These are phyloP conservation scores for Circaetus cinerascens DNA, from an alignment of 2,113 vertebrate species.

Conservation along the genomic window DNA sequence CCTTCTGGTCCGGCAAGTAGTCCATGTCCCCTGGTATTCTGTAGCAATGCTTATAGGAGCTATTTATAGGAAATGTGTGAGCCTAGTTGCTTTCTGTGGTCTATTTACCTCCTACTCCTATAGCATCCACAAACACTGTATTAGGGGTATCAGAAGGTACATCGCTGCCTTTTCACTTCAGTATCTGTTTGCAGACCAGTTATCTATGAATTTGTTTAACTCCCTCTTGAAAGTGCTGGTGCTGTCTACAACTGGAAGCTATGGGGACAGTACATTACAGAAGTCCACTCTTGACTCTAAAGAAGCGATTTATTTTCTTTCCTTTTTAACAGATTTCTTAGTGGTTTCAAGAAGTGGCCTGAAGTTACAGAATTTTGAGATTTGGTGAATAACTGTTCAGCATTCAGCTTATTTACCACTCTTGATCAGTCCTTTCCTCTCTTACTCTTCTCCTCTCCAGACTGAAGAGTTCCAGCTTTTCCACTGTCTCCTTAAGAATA, in stretches of 20 bases:
- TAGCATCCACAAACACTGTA: neutral
- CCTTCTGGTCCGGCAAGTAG: neutral
- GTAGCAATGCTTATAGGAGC: neutral
- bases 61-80: neutral
- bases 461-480: neutral
- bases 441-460: neutral
- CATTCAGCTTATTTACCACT: neutral
- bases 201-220: neutral
- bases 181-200: neutral
- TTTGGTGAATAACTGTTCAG: neutral
- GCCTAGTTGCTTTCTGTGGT: neutral
- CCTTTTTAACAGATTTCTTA: neutral
- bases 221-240: neutral
- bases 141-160: neutral
- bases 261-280: neutral
- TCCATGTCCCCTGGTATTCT: fast-evolving
- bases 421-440: neutral
- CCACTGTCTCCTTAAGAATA: neutral
- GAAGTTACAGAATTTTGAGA: neutral
- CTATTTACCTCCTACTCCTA: neutral
- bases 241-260: neutral
- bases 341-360: neutral
- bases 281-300: neutral
- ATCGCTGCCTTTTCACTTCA: neutral
- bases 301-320: neutral